A percentile compares a stretch with the other conserved stretches of the same genome.
These are phyloP conservation scores for Geodia barretti DNA, from an alignment of 37 sponge, comb jelly and placozoan species.

Conservation along the genomic window DNA sequence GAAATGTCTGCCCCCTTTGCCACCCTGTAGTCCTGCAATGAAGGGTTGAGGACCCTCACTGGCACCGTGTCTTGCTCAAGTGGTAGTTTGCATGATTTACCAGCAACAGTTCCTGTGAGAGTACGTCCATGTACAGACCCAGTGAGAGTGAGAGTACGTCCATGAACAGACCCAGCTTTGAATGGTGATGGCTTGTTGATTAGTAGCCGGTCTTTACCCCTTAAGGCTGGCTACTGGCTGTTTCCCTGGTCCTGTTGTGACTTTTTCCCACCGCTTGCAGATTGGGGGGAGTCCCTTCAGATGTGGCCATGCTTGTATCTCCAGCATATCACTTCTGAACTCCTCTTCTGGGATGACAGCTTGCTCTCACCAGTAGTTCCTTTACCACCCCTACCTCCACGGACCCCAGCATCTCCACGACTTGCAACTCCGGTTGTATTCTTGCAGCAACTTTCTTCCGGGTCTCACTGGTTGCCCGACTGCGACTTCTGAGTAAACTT, in stretches of 20 bases:
- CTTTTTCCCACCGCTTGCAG: neutral
- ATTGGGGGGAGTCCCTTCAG: neutral
- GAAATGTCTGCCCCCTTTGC: neutral
- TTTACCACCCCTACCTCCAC: too few relatives aligned
- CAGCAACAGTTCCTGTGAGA: constrained; percentile 8
- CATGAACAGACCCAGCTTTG: constrained; percentile 3
- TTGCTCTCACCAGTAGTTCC: too few relatives aligned
- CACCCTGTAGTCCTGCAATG: neutral
- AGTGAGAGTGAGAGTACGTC: neutral
- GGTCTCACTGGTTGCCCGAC: too few relatives aligned
- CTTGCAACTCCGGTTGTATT: too few relatives aligned
- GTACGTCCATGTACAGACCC: too few relatives aligned
- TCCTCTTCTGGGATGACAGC: too few relatives aligned
- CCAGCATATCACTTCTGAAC: too few relatives aligned
- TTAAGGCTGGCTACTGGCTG: neutral
- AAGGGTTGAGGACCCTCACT: neutral
- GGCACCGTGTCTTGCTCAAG: neutral
- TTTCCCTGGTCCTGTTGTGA: neutral
- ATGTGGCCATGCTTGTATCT: neutral
- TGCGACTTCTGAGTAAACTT: too few relatives aligned
- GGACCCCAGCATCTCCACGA: too few relatives aligned
- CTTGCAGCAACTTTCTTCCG: neutral
- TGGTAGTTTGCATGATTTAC: neutral
- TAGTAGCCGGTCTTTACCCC: constrained; percentile 24
- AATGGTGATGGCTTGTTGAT: neutral